Conservation (phyloP, 2,113 vertebrate genomes). For the Gymnarchus niloticus region DNA sequence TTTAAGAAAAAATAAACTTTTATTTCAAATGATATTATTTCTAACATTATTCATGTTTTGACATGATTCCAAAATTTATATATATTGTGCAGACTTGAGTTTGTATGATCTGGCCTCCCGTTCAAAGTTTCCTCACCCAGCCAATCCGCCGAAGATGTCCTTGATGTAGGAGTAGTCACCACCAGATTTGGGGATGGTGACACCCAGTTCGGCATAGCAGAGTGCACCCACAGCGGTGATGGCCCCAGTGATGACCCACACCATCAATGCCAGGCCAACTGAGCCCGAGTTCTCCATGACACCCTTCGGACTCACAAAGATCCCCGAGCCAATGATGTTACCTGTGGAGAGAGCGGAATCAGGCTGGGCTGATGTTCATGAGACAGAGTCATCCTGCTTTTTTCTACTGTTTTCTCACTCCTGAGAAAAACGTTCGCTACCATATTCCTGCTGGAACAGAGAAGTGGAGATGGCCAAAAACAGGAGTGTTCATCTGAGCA, state of each 20-base stretch:
- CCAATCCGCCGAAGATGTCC: constrained; percentile 75
- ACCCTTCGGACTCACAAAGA: constrained; percentile 79
- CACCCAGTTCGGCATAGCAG: constrained; percentile 76
- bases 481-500: too few species aligned
- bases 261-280: constrained; percentile 68
- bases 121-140: constrained; percentile 61
- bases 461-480: too few species aligned
- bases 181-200: constrained; percentile 79
- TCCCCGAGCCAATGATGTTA: constrained; percentile 77
- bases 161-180: constrained; percentile 79
- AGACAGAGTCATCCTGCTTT: too few species aligned
- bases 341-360: constrained; percentile 42
- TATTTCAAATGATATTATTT: too few species aligned
- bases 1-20: too few species aligned
- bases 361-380: too few species aligned
- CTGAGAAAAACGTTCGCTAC: too few species aligned
- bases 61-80: too few species aligned
- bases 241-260: constrained; percentile 68
- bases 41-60: too few species aligned
- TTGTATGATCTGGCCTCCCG: neutral
- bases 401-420: too few species aligned
- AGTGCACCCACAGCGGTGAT: constrained; percentile 74
- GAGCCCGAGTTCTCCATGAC: constrained; percentile 71
- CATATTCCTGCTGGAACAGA: too few species aligned
- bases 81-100: too few species aligned